Base-by-base conservation (phyloP, 2,797 vertebrate genomes). In the Ctenopoma kingsleyae region DNA sequence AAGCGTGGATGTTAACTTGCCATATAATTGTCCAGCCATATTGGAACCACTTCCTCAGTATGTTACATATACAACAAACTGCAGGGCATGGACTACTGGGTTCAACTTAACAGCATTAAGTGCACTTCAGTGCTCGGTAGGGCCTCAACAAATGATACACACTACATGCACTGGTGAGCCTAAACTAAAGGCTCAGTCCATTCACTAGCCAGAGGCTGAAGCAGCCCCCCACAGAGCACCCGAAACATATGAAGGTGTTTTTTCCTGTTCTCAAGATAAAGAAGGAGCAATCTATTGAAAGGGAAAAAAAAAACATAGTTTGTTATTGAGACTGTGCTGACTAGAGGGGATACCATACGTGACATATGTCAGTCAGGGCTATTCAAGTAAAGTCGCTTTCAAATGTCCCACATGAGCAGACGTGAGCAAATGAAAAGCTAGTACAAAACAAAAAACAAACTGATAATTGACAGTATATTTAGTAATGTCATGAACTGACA, bases 71-170 rank as follows among this genome's bases (percentile, higher is more conserved):
- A 64, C 20, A 74, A 10, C 63, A 76, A 72, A 69, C 68, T 79
- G 67, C 59, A 68, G 67, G 75, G 51, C 62, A 73, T 46, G 48
- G 76, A 55, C 80, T 49, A 5, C 61, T 81, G 72, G 38, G 15
- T 41, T 74, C 44, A 82, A 59, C 71, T 81, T 77, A 83, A 80
- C 71, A 67, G 46, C 81, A 71, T 82, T 67, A 83, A 78, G 81
- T 75, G 57, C 73, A 76, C 83, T 87, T 67, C 64, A 67, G 68
- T 75, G 67, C 59, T 27, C 53, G 59, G 36, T 40, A n/a, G 12
- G 54, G 63, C 67, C 46, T 63, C 59, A 23, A 52, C 66, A 65
- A 78, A 78, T 3, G 20, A 78, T 48, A 57, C 59, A 51, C 67
- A 50, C 62, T 47, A 40, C 55, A 76, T 58, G 71, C 80, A 55